These are phyloP conservation scores for Thysanoteuthis rhombus DNA, from an alignment of 2,888 invertebrate genomes.

Conservation along the genomic window DNA sequence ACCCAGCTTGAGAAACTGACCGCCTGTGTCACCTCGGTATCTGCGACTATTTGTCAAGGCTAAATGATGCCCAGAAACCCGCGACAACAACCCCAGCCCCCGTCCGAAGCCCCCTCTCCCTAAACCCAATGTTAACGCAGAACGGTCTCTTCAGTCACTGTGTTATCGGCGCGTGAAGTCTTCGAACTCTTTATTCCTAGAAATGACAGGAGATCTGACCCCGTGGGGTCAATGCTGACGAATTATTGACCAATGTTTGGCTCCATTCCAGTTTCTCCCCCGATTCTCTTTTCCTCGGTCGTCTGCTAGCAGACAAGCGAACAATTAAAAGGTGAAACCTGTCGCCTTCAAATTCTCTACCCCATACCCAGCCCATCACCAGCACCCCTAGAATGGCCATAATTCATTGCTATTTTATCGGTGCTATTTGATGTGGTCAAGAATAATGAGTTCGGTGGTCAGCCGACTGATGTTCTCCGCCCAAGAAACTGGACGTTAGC, in stretches of 20 bases:
- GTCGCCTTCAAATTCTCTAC: neutral
- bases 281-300: neutral
- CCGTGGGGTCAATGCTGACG: neutral
- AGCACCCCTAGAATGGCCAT: neutral
- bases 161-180: neutral
- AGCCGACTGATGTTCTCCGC: neutral
- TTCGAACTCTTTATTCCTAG: neutral
- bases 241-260: neutral
- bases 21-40: neutral
- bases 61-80: neutral
- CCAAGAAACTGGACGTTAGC: neutral
- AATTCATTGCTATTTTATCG: neutral
- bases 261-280: neutral
- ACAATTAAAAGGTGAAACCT: neutral
- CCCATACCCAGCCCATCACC: neutral
- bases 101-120: neutral
- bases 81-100: neutral
- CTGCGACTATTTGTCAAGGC: neutral
- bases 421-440: neutral
- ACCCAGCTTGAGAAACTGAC: neutral
- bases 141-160: neutral
- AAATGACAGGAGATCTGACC: neutral
- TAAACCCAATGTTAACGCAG: neutral
- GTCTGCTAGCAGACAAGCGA: neutral
- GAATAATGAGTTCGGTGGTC: neutral